Evolutionary conservation across 2,888 invertebrate species (phyloP).

Genomic region (Hypsopygia costalis): DNA sequence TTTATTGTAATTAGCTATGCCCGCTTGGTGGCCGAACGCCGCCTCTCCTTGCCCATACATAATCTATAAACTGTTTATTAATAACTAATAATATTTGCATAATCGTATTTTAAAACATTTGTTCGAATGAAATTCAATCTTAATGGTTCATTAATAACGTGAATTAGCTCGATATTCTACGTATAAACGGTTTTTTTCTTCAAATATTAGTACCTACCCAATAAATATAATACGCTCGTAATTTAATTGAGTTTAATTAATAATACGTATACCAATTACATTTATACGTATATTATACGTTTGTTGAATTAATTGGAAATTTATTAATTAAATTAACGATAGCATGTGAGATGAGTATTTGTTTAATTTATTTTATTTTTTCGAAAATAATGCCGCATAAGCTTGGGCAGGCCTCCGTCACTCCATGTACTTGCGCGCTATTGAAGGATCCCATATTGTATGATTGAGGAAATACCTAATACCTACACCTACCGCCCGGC

Average conservation of each 20-base stretch:
- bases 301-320: conserved; percentile 31
- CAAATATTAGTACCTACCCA: conserved; percentile 20
- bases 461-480: no score
- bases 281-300: conserved; percentile 14
- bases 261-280: conserved; percentile 36
- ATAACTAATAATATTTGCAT: conserved; percentile 77
- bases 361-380: no score
- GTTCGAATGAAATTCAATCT: conserved; percentile 70
- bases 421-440: no score
- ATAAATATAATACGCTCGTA: conserved; percentile 52
- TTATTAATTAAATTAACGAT: conserved; percentile 26
- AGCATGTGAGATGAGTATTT: no score
- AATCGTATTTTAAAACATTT: conserved; percentile 66
- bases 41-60: conserved; percentile 16
- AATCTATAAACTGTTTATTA: conserved; percentile 71
- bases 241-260: conserved; percentile 54
- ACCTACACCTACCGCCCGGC: no score
- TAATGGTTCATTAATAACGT: conserved; percentile 66
- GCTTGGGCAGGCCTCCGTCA: no score
- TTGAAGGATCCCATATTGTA: no score
- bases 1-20: conserved; percentile 70
- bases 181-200: conserved; percentile 44
- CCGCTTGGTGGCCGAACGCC: conserved; percentile 14
- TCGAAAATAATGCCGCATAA: no score
- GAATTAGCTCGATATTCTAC: conserved; percentile 65